These are phyloP conservation scores for Muntiacus reevesi DNA, from an alignment of 2,113 vertebrate species.

Conservation along the genomic window DNA sequence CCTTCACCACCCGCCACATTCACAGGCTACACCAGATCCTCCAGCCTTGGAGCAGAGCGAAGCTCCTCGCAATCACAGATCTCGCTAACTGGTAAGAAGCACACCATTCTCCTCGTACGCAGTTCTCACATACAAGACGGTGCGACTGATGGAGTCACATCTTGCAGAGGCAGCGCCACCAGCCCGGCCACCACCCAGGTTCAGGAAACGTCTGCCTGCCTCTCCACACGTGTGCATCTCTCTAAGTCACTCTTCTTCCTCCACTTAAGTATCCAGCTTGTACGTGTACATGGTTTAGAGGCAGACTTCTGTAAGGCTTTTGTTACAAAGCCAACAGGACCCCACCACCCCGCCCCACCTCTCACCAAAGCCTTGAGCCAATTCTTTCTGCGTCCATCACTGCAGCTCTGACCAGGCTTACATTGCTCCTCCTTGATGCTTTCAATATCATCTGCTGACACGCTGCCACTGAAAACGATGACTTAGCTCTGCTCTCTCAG, in stretches of 20 bases:
- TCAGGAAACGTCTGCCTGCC: neutral
- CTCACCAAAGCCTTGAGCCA: neutral
- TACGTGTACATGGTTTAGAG: neutral
- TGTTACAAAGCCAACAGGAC: too few relatives aligned
- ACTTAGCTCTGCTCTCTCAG: accelerated
- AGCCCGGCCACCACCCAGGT: accelerated
- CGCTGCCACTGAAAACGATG: accelerated
- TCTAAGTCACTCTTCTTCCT: neutral
- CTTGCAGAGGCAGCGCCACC: neutral
- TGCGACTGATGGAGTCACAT: neutral
- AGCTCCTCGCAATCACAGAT: neutral
- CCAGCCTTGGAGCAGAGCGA: neutral
- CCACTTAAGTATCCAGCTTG: neutral
- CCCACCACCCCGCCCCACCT: neutral
- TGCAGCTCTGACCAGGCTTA: accelerated
- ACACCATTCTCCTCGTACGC: accelerated
- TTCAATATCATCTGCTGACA: neutral
- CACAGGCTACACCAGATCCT: too few relatives aligned
- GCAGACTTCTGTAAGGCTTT: neutral
- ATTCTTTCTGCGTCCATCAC: accelerated
- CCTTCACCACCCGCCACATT: neutral
- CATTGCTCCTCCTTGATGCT: neutral
- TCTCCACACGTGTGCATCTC: neutral
- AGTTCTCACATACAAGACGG: accelerated
- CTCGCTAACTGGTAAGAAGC: too few relatives aligned